Percentiles rank a stretch among this genome's conserved stretches.
These are phyloP conservation scores for Thymelicus acteon DNA, from an alignment of 2,888 invertebrate genomes.

Conservation along the genomic window DNA sequence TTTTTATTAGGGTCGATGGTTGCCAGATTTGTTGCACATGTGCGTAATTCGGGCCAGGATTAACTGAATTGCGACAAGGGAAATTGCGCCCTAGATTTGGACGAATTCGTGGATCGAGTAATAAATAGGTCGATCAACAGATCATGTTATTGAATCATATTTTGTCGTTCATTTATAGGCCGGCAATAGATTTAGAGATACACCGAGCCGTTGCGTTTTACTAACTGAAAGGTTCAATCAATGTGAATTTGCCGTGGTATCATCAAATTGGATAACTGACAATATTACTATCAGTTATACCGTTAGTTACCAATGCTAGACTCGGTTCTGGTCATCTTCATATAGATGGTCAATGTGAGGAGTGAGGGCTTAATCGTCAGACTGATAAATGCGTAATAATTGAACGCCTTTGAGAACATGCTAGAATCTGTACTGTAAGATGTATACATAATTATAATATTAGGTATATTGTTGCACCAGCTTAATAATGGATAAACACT, in stretches of 20 bases:
- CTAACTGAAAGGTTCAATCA: background rate
- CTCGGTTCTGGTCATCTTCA: too few species aligned
- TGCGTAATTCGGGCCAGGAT: slow-evolving; percentile 33
- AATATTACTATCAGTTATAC: too few species aligned
- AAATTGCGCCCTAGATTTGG: slow-evolving; percentile 34
- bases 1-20: slow-evolving; percentile 26
- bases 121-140: slow-evolving; percentile 37
- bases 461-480: too few species aligned
- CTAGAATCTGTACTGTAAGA: too few species aligned
- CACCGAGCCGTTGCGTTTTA: background rate
- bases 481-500: too few species aligned
- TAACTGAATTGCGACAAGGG: slow-evolving; percentile 36
- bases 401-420: too few species aligned
- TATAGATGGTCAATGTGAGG: too few species aligned
- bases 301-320: too few species aligned
- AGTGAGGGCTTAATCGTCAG: too few species aligned
- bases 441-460: too few species aligned
- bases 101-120: slow-evolving; percentile 33
- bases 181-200: slow-evolving; percentile 8
- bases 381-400: too few species aligned
- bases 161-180: slow-evolving; percentile 22
- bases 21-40: slow-evolving; percentile 35
- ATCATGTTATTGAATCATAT: slow-evolving; percentile 30
- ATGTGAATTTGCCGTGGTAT: background rate
- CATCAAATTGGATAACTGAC: too few species aligned